Evolutionary conservation across 2,888 invertebrate species (phyloP).

Genomic region (Dysmachus trigonus): DNA sequence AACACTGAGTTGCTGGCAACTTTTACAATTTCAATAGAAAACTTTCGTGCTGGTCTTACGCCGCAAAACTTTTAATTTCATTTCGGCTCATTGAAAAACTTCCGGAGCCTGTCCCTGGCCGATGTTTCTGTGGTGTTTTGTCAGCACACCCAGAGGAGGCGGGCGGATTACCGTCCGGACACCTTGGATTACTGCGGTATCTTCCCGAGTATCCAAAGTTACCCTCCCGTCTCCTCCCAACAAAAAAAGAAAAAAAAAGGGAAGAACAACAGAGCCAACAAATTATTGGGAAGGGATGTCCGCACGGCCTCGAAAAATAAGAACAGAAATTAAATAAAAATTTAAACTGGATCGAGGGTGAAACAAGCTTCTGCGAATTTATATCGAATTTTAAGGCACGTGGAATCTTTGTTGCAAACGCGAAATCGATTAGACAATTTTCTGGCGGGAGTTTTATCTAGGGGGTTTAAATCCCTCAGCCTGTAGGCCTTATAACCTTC

Average conservation of each 20-base stretch:
- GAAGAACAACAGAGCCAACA: too few relatives aligned
- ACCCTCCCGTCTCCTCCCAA: background rate
- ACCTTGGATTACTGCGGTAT: background rate
- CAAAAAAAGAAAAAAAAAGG: too few relatives aligned
- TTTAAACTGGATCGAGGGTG: background rate
- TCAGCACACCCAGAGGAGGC: background rate
- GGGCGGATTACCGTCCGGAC: background rate
- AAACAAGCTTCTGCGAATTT: background rate
- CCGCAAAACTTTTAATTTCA: slow-evolving; percentile 41
- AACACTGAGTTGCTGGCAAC: slow-evolving; percentile 38
- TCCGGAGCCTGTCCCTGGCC: slow-evolving; percentile 5
- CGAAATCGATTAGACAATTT: background rate
- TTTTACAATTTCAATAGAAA: slow-evolving; percentile 42
- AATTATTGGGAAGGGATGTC: background rate
- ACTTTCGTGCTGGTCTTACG: slow-evolving; percentile 15
- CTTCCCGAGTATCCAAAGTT: background rate
- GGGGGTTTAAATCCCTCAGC: background rate
- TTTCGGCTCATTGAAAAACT: slow-evolving; percentile 41
- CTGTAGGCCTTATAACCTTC: background rate
- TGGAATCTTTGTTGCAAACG: background rate
- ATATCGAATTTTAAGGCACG: background rate
- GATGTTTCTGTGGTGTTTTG: slow-evolving; percentile 22
- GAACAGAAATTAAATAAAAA: background rate
- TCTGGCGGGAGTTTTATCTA: background rate
- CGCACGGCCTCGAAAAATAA: background rate